Evolutionary conservation across 2,888 invertebrate species (phyloP).

Genomic region (Brenthis hecate): DNA sequence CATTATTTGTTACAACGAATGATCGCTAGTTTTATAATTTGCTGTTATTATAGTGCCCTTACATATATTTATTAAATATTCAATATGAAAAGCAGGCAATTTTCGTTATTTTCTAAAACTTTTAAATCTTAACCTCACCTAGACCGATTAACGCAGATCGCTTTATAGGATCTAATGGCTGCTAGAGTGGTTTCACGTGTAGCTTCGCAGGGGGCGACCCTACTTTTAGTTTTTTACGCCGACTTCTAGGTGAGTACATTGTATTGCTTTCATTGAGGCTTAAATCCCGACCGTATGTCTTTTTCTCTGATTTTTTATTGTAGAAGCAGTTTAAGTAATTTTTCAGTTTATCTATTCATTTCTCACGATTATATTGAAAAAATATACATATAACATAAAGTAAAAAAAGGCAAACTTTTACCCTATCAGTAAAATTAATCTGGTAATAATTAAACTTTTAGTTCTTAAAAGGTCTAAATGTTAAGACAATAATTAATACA

Average conservation of each 20-base stretch:
- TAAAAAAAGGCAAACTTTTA: too few species aligned
- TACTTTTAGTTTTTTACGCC: constrained; percentile 70
- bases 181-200: constrained; percentile 76
- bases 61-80: too few species aligned
- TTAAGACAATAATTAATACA: too few species aligned
- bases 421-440: too few species aligned
- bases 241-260: constrained; percentile 55
- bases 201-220: constrained; percentile 58
- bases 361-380: too few species aligned
- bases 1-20: too few species aligned
- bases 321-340: neutral
- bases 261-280: constrained; percentile 58
- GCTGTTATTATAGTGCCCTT: too few species aligned
- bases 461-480: too few species aligned
- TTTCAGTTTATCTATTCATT: neutral
- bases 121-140: constrained; percentile 30
- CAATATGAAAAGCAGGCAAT: too few species aligned
- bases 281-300: constrained; percentile 28
- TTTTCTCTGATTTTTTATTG: constrained; percentile 10
- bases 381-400: too few species aligned
- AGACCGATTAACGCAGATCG: constrained; percentile 37
- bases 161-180: constrained; percentile 51
- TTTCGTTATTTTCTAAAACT: neutral
- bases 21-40: too few species aligned
- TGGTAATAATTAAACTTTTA: too few species aligned